Evolutionary conservation across 2,113 vertebrate species (phyloP), one percentile per base, ranked within the genome.

Genomic region (Fulica atra): DNA sequence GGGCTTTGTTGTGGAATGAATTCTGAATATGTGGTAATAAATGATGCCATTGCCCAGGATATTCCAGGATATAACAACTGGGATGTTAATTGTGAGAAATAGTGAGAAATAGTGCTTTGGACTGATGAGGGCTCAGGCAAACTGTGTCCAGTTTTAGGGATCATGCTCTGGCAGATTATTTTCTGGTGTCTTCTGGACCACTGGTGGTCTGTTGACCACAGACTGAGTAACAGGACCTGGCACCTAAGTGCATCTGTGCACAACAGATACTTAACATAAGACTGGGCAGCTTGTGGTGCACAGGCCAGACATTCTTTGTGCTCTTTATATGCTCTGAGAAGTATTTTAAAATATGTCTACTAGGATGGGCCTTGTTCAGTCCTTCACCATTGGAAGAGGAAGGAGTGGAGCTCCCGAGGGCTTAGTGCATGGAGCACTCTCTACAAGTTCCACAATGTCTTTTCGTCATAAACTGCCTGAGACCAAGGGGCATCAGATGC

Each of bases 191-290:
- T 88, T 76, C 63, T 76, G 53, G 23, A 48, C 38, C 24, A 8
- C 0, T 60, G 29, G 26, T 76, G 42, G 9, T 69, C 53, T 94
- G 31, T 68, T 81, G 46, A 50, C 23, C 35, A 29, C 11, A 76
- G 25, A 51, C 50, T 65, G 65, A 29, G 16, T 79, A 51, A 57
- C 10, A 21, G 28, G 36, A 18, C 29, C 46, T 42, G 11, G 17
- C 4, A 29, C 15, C 20, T 70, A 46, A 66, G 40, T 26, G 1
- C 17, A 31, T 42, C 28, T 81, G 17, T n/a, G 64, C 46, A 54
- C 0, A 8, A 38, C 33, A 80, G n/a, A 25, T 16, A n/a, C 0
- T 0, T 48, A 1, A 40, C 13, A 3, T 66, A 60, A 53, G 70
- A 44, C 28, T 18, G n/a, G 50, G 28, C n/a, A 77, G 35, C 21